Base-by-base conservation (phyloP, 1,140 invertebrate genomes). In the Drosophila ironensis region DNA sequence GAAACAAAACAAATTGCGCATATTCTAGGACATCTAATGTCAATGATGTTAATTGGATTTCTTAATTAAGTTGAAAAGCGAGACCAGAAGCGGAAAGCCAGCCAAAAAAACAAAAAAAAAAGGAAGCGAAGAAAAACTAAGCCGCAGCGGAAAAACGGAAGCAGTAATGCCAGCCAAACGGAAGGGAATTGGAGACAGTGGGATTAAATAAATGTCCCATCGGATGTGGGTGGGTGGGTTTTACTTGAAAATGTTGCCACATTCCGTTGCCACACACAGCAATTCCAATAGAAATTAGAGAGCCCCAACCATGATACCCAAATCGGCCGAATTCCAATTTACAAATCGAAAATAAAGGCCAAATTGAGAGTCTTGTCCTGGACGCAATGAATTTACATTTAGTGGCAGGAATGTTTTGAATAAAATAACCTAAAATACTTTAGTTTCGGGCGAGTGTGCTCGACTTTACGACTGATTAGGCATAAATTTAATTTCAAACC, bases 31-130 rank as follows among this genome's bases (percentile, higher is more conserved):
- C 70, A 74, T 78, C 80, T 74, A 78, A 86, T 78, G 80, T 68
- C 78, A 78, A 86, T 74, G 64, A 86, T 84, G 78, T 78, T 84
- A 84, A 84, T 84, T 84, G 80, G 80, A 86, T 84, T 84, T 86
- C 69, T 73, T 84, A 84, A 84, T 84, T 86, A 86, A 86, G 63
- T 66, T 82, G 74, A 71, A 84, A 70, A 69, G 63, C 78, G 44
- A 44, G 46, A 40, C 35, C 40, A 56, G 3, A 27, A 27, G 22
- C 19, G 38, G 9, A 46, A 30, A 38, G 12, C 42, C 17, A 33
- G 8, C 30, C 30, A 33, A 33, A 7, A 7, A 45, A 45, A 28
- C 25, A 16, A 25, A 50, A 56, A 48, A n/a, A 42, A 22, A 19
- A 3, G 19, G 9, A 14, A 20, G 2, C 8, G 2, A 37, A 16